A percentile compares a stretch with the other conserved stretches of the same genome.
These are phyloP conservation scores for Pogona vitticeps DNA, from an alignment of 2,113 vertebrate genomes.

Conservation along the genomic window DNA sequence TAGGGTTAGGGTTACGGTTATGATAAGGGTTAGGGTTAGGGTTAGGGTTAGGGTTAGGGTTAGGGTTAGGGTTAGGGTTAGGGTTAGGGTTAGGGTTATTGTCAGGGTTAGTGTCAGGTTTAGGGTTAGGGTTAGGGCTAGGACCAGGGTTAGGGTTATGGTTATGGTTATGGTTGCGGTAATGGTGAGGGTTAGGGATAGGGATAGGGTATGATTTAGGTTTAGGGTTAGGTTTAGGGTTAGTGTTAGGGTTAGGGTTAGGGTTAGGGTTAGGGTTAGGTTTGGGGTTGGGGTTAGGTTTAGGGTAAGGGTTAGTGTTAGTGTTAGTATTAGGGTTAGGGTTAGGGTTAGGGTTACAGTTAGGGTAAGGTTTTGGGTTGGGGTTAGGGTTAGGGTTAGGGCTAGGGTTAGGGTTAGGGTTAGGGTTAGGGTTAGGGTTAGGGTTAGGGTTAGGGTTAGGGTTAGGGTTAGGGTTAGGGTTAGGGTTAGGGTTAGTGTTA, in stretches of 20 bases:
- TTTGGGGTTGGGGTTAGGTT: too few species aligned
- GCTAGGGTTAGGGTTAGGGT: too few species aligned
- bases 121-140: slow-evolving; percentile 26
- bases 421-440: slow-evolving; percentile 35
- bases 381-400: too few species aligned
- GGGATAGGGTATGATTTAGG: too few species aligned
- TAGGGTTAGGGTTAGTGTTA: slow-evolving; percentile 19
- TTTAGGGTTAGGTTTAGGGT: slow-evolving; percentile 29
- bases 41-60: slow-evolving; percentile 41
- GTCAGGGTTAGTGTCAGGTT: slow-evolving; percentile 44
- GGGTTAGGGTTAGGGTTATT: slow-evolving; percentile 53
- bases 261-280: slow-evolving; percentile 25
- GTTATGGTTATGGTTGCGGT: slow-evolving; percentile 21
- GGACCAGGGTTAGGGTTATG: slow-evolving; percentile 30
- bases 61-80: slow-evolving; percentile 42
- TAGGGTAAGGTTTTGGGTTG: too few species aligned
- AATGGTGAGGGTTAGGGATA: slow-evolving; percentile 20
- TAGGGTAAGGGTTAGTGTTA: too few species aligned
- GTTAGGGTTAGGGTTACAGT: too few species aligned
- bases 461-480: slow-evolving; percentile 38
- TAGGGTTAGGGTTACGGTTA: slow-evolving; percentile 49
- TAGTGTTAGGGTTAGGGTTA: slow-evolving; percentile 35
- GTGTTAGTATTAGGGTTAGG: too few species aligned
- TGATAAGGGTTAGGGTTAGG: slow-evolving; percentile 43
- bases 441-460: slow-evolving; percentile 43